Base-by-base conservation (phyloP, 2,888 invertebrate genomes). In the Notocelia uddmanniana region DNA sequence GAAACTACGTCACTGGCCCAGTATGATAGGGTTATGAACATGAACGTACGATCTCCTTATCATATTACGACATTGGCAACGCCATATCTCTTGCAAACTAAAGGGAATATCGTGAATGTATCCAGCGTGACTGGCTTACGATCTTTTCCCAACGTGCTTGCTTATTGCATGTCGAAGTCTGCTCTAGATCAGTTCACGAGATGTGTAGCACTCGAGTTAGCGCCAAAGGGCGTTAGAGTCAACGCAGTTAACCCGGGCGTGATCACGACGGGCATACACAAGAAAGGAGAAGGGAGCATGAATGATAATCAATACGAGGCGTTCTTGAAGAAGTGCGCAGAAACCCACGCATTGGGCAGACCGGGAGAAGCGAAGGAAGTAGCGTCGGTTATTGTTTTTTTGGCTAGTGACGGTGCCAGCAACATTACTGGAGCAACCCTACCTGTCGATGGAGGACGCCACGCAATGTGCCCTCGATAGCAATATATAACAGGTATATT, bases 241-340 rank as follows among this genome's bases (percentile, higher is more conserved):
- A 99, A 99, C 87, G 95, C 97, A 67, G 98, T 98, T 0, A 98
- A 98, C 89, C 99, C 99, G 50, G 99, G 99, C 18, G 98, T 99
- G 0, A 96, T 97, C n/a, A 87, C 96, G 1, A 99, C 99, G 0
- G 97, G 98, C 78, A 86, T 98, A 57, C 98, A 98, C 79, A 96
- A 96, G 87, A 95, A 90, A 60, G 77, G 96, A 66, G 92, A 95
- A 74, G 96, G 96, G 15, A 97, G 97, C 63, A 96, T 99, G 96
- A 95, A 94, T 79, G 96, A 97, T 41, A 95, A 96, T 75, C 95
- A 96, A 52, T 97, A 98, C 88, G 94, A 95, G 50, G 94, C 94
- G 83, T 99, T 98, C 87, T 91, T 98, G 74, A 97, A 98, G 81
- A 96, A 96, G 75, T 95, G 96, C 67, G 97, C 97, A 80, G 94